phyloP scores from a whole-genome alignment of 2,797 vertebrate species.

The Xenops minutus region DNA sequence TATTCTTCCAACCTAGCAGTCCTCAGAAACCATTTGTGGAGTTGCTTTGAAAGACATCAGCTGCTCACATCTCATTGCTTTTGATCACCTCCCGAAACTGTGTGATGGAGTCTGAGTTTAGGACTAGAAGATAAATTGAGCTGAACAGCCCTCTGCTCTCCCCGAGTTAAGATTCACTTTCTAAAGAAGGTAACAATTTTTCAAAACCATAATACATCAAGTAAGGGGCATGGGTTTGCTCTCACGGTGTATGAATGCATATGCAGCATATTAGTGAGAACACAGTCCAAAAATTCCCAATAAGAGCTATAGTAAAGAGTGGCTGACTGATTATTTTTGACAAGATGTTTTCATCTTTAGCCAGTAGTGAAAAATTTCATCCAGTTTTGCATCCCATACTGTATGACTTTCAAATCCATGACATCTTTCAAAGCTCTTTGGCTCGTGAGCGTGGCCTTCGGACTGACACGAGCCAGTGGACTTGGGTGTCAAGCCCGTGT shows the following conservation, averaged over 20 bases:
- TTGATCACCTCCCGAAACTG: slow-evolving; percentile 6
- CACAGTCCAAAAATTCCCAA: background rate
- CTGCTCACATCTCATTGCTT: background rate
- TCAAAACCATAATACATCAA: background rate
- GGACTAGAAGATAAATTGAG: background rate
- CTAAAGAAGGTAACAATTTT: background rate
- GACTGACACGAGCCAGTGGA: background rate
- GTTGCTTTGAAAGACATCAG: background rate
- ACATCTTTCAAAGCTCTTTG: background rate
- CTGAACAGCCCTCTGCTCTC: background rate
- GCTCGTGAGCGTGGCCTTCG: background rate
- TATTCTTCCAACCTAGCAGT: background rate
- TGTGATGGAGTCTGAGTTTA: background rate
- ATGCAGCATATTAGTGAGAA: background rate
- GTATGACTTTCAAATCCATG: background rate
- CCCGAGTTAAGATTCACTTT: background rate
- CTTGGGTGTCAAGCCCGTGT: background rate
- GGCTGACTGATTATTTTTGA: background rate
- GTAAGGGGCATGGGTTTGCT: background rate
- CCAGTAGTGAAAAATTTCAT: background rate
- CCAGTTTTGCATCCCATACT: background rate
- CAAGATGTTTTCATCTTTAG: slow-evolving; percentile 16
- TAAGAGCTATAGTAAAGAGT: background rate
- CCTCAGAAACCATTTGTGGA: background rate
- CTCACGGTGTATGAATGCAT: background rate